Base-by-base conservation (phyloP, 1,140 invertebrate genomes). In the Lordiphosa clarofinis region DNA sequence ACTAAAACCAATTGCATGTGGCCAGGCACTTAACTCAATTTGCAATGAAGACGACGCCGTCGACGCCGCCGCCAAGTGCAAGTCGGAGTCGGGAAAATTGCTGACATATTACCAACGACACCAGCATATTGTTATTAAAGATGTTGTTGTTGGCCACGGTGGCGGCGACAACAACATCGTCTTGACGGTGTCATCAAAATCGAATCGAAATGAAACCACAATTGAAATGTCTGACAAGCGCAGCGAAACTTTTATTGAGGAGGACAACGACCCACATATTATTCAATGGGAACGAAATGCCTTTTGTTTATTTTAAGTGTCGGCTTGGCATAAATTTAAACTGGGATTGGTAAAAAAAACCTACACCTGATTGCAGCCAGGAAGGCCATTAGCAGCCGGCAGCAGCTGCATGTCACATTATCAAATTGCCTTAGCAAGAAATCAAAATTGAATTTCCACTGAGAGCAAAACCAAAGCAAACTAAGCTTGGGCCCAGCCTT, bases 1-100 rank as follows among this genome's bases (percentile, higher is more conserved):
- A 31, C 28, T 31, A 31, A 31, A 31, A 31, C 28, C 28, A 33
- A 56, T 81, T 84, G 76, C 78, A 81, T 84, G 76, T 68, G 63
- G 59, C 63, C 54, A 53, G 78, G 63, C 78, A 81, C 78, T 81
- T 82, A 81, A 81, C 72, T 81, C 78, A 81, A 81, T 81, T 81
- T 81, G 78, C 72, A 81, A 69, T 61, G 58, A 72, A 62, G 50
- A 52, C 46, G 61, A 44, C 42, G 58, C 15, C 43, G 56, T 24
- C 21, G 21, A 24, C 56, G 64, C 57, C 65, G 64, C 57, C 65
- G 46, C 55, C 65, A 61, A 73, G 36, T 79, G 75, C 75, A 79
- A 31, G 28, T 8, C 6, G 7, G 28, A 31, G 62, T 65, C 53
- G 61, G 69, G 56, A 62, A 82, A 82, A 81, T 81, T 82, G 76